These are phyloP conservation scores for Bujurquina vittata DNA, from an alignment of 2,113 vertebrate species.

Conservation along the genomic window DNA sequence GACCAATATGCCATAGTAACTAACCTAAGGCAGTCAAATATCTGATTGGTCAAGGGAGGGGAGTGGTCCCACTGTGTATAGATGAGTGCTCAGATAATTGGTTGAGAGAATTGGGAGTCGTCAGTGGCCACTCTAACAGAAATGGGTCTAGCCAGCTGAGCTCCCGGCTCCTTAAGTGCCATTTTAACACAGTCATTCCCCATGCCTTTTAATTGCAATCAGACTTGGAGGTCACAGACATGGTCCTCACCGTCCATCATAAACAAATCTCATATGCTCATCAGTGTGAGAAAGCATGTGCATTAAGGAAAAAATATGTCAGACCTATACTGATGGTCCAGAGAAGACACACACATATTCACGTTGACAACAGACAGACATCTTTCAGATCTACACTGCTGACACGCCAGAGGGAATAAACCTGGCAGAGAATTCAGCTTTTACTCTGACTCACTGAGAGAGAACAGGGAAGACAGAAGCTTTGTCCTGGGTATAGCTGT, in stretches of 20 bases:
- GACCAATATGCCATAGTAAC: slow-evolving; percentile 49
- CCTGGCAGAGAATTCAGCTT: slow-evolving; percentile 64
- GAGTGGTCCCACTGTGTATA: slow-evolving; percentile 69
- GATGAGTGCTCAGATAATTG: slow-evolving; percentile 78
- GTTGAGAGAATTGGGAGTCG: slow-evolving; percentile 75
- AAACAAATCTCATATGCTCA: slow-evolving; percentile 13
- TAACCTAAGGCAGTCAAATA: slow-evolving; percentile 67
- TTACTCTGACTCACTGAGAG: slow-evolving; percentile 59
- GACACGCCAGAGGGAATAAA: slow-evolving; percentile 62
- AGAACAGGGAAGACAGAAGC: slow-evolving; percentile 50
- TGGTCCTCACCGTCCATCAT: slow-evolving; percentile 35
- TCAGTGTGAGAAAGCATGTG: slow-evolving; percentile 15
- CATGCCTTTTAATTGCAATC: slow-evolving; percentile 77
- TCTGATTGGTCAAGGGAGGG: slow-evolving; percentile 71
- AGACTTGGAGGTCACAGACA: slow-evolving; percentile 64
- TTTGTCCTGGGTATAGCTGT: slow-evolving; percentile 69
- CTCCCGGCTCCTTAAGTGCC: slow-evolving; percentile 73
- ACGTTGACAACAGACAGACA: slow-evolving; percentile 21
- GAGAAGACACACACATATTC: slow-evolving; percentile 13
- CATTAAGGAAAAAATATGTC: slow-evolving; percentile 7
- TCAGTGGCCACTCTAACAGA: slow-evolving; percentile 70
- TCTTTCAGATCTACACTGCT: slow-evolving; percentile 46
- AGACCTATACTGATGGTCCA: slow-evolving; percentile 7
- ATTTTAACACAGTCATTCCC: slow-evolving; percentile 75
- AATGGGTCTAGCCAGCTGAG: slow-evolving; percentile 69